Evolutionary conservation across 2,888 invertebrate genomes (phyloP), one percentile per base, ranked within the genome.

Genomic region (Cryptus armator): DNA sequence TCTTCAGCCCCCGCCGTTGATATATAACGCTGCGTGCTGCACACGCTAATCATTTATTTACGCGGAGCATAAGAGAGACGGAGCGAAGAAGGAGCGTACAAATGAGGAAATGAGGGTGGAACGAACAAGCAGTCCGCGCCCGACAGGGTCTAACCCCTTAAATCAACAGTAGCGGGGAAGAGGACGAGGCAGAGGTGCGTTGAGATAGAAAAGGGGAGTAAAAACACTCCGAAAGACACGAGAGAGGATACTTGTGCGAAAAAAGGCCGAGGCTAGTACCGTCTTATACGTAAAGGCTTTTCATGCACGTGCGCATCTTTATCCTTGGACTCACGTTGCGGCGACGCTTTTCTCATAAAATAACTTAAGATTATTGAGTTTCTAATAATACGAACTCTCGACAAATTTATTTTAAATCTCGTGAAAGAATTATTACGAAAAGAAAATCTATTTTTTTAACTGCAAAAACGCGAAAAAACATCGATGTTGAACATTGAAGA

Each of bases 71-170:
- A 14, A 29, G 59, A 66, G 64, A 62, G 62, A 32, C 10, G 24
- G 66, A 9, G 66, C 19, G 24, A 32, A 43, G 44, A 64, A 37
- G n/a, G 12, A 70, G 51, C 44, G 67, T 19, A 75, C 48, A 62
- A 46, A 64, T 59, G 67, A 53, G 32, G 68, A 81, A 56, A 75
- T 64, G 75, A 59, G 62, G 62, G 68, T 19, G 75, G 29, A 67
- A 81, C 68, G 67, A 74, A 56, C 75, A 75, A 75, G 67, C 75
- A 81, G n/a, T 46, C 62, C 68, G 62, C 67, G 37, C 79, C 64
- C 59, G 46, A 62, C 68, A n/a, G 48, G 19, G 44, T 9, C 48
- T 71, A 70, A 53, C 70, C 79, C 68, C 79, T 71, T 71, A 37
- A 71, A 59, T 62, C 79, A 79, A 79, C 68, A 79, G 32, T 62